Conservation (phyloP, 2,113 vertebrate genomes). For the Pelodiscus sinensis region DNA sequence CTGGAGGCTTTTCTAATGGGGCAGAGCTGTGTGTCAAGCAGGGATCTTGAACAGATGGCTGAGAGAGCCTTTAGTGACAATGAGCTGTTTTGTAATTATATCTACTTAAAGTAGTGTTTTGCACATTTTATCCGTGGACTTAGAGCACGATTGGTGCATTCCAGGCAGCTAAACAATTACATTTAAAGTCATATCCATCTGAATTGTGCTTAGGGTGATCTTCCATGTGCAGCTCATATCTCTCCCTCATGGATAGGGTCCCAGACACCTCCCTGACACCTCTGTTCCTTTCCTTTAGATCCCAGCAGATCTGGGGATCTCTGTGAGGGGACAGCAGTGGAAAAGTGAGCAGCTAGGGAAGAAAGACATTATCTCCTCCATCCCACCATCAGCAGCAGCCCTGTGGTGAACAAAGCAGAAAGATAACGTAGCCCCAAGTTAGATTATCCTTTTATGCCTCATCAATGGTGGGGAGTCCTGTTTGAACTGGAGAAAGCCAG, state of each 20-base stretch:
- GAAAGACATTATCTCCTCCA: neutral
- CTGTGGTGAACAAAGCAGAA: neutral
- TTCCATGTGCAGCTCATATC: neutral
- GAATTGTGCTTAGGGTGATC: neutral
- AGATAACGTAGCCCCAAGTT: conserved; percentile 17
- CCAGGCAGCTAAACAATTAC: neutral
- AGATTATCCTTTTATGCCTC: neutral
- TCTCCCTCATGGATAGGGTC: neutral
- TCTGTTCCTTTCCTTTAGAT: neutral
- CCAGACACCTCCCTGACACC: neutral
- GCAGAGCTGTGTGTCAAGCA: neutral
- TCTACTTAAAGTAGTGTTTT: neutral
- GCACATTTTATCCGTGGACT: neutral
- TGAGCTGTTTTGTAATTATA: neutral
- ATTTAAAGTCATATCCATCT: neutral
- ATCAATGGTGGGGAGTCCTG: neutral
- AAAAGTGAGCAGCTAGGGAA: neutral
- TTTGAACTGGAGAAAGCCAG: neutral
- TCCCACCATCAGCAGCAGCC: too few species aligned
- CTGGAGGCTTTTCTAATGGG: neutral
- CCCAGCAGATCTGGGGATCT: neutral
- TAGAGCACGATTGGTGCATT: neutral
- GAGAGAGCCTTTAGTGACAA: neutral
- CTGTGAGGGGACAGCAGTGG: neutral
- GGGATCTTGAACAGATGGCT: neutral